phyloP scores from a whole-genome alignment of 1,140 invertebrate species.

The Acromyrmex heyeri region DNA sequence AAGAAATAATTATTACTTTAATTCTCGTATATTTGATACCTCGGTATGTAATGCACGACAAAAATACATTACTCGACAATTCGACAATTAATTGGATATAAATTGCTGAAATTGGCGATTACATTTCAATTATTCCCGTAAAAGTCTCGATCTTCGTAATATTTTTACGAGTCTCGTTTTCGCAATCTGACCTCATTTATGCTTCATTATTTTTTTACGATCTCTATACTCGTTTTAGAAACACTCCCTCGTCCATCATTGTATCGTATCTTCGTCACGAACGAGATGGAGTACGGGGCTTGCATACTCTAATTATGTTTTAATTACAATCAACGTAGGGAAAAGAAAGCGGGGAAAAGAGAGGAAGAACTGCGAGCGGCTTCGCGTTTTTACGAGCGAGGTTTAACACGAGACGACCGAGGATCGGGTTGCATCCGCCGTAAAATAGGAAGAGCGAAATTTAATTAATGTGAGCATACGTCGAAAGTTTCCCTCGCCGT shows the following conservation, averaged over 20 bases:
- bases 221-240: background rate
- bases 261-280: background rate
- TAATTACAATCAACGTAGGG: slow-evolving; percentile 45
- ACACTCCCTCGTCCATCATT: background rate
- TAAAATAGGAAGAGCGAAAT: slow-evolving; percentile 27
- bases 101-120: slow-evolving; percentile 15
- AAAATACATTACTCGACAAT: slow-evolving; percentile 13
- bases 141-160: background rate
- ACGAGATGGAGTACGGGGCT: background rate
- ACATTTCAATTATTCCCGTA: background rate
- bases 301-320: background rate
- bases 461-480: slow-evolving; percentile 37
- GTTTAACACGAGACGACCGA: slow-evolving; percentile 12
- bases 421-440: background rate
- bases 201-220: background rate
- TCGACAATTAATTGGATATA: slow-evolving; percentile 17
- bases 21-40: slow-evolving; percentile 10
- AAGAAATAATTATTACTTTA: slow-evolving; percentile 41
- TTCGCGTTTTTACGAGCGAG: slow-evolving; percentile 37
- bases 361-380: background rate
- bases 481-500: background rate
- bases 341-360: background rate
- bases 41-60: too few relatives aligned
- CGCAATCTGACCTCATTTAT: background rate
- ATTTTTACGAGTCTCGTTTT: slow-evolving; percentile 17